Evolutionary conservation across 2,888 invertebrate species (phyloP), one percentile per base, ranked within the genome.

Genomic region (Brachyptera risi): DNA sequence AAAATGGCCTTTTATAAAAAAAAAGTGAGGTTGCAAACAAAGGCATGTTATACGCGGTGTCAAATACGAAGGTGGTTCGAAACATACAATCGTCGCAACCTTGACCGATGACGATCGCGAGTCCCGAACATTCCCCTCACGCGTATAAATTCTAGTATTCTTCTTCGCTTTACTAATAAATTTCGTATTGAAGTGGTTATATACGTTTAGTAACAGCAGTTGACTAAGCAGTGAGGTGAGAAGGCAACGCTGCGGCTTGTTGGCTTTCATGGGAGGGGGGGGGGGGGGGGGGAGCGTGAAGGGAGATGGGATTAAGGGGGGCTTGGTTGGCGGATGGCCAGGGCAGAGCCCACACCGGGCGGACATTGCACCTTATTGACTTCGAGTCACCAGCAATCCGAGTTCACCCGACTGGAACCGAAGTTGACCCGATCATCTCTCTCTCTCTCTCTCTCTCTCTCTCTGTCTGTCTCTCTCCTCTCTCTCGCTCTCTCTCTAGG

Each of bases 341-440:
- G 63, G 27, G 42, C 40, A 51, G 51, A 56, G 58, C 60, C 57
- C 76, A n/a, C n/a, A 77, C 77, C 74, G 76, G 76, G 76, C 78
- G 78, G 77, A 75, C 74, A 73, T 74, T 75, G 75, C 74, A 75
- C 75, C 75, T 75, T 75, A 76, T 75, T 75, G 75, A 77, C 77
- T 79, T 73, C 79, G 78, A 58, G 49, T 58, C 54, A 38, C 63
- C 56, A 50, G 57, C 57, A 15, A 17, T 47, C 57, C 63, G 63
- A 60, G 47, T 44, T 51, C 54, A 50, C 51, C 63, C 63, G 63
- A 63, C 58, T 44, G 51, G 42, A 60, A 23, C 60, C 63, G 63
- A 63, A 62, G 51, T 50, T 35, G 27, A 56, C 56, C 62, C 54
- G 62, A 62, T 59, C 44, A 62, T 40, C 40, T 59, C 24, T 19